These are phyloP conservation scores for Drosophila suboccidentalis DNA, from an alignment of 2,888 invertebrate species.

Conservation along the genomic window DNA sequence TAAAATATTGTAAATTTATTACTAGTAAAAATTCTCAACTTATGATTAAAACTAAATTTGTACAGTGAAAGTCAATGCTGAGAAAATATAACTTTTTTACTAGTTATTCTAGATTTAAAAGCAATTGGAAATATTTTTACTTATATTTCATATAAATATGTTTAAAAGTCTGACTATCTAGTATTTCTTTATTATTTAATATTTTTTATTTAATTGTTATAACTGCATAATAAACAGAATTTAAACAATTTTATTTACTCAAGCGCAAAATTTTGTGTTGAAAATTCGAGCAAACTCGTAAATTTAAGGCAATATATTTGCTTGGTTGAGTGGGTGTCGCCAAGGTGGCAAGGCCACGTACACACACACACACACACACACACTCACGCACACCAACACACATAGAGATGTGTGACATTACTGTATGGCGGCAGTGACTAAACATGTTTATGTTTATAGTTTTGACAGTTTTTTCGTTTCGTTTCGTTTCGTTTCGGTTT, in stretches of 20 bases:
- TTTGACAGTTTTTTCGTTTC: slow-evolving; percentile 46
- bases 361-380: slow-evolving; percentile 26
- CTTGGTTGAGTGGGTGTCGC: slow-evolving; percentile 66
- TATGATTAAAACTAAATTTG: too few relatives aligned
- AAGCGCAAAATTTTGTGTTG: slow-evolving; percentile 21
- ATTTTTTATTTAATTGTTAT: slow-evolving; percentile 23
- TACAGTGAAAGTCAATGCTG: too few relatives aligned
- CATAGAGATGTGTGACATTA: slow-evolving; percentile 47
- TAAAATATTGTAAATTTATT: too few relatives aligned
- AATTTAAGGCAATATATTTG: slow-evolving; percentile 38
- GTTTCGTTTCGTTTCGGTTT: slow-evolving; percentile 6
- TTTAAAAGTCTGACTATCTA: not conserved
- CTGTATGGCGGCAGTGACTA: slow-evolving; percentile 57
- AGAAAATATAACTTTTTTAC: too few relatives aligned
- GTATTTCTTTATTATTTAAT: slow-evolving; percentile 10
- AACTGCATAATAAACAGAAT: slow-evolving; percentile 6
- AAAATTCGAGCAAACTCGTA: slow-evolving; percentile 20
- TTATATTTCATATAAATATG: not conserved
- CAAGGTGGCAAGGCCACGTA: slow-evolving; percentile 74
- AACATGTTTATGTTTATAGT: slow-evolving; percentile 64
- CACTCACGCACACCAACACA: slow-evolving; percentile 8
- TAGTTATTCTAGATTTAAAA: not conserved
- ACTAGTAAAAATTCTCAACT: too few relatives aligned
- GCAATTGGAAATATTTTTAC: not conserved
- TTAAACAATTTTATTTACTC: slow-evolving; percentile 11